These are phyloP conservation scores for Drosophila parvula DNA, from an alignment of 1,140 invertebrate species.

Conservation along the genomic window DNA sequence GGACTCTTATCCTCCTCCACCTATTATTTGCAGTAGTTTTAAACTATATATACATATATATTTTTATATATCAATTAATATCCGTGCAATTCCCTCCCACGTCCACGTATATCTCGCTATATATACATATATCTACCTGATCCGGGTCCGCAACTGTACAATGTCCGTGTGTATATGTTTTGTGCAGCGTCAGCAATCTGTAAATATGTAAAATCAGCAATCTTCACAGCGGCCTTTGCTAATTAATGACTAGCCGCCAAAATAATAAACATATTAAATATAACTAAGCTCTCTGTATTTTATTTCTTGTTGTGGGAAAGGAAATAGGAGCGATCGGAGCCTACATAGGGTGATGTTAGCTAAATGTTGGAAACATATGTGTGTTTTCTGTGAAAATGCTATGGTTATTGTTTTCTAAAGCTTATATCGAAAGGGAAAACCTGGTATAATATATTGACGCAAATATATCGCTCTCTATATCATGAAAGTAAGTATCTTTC, in stretches of 20 bases:
- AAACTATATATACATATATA: slow-evolving; percentile 6
- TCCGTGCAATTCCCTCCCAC: slow-evolving; percentile 11
- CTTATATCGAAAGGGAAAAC: too few species aligned
- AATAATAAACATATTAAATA: slow-evolving; percentile 25
- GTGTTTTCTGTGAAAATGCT: too few species aligned
- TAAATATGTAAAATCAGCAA: slow-evolving; percentile 41
- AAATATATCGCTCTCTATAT: too few species aligned
- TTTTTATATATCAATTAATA: slow-evolving; percentile 20
- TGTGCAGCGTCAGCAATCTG: slow-evolving; percentile 31
- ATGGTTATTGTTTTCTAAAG: too few species aligned
- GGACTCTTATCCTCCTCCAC: not conserved
- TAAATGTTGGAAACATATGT: too few species aligned
- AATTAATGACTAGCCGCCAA: slow-evolving; percentile 35
- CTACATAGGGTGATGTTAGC: too few species aligned
- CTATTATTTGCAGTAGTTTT: slow-evolving; percentile 24
- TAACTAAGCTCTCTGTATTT: not conserved
- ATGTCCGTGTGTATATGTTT: slow-evolving; percentile 30
- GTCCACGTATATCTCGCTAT: slow-evolving; percentile 22
- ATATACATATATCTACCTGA: slow-evolving; percentile 14
- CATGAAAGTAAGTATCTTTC: too few species aligned
- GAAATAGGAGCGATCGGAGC: too few species aligned
- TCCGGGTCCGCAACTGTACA: slow-evolving; percentile 14
- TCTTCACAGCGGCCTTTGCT: slow-evolving; percentile 39
- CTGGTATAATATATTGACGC: too few species aligned
- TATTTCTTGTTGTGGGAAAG: too few species aligned